Conservation (phyloP, 1,140 invertebrate species). For the Nasonia giraulti region DNA sequence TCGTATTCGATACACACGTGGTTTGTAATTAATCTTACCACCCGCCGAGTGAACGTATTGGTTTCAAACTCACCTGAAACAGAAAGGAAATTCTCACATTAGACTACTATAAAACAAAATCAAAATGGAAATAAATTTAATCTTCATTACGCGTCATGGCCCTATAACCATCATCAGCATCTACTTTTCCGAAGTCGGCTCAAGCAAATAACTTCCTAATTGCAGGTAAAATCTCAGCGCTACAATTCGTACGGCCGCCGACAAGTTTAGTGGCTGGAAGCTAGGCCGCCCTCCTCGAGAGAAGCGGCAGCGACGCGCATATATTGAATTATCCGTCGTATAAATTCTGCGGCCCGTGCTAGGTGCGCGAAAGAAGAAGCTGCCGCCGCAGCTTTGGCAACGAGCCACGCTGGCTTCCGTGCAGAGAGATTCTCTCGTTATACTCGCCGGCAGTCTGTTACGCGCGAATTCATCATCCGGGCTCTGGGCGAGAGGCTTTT, state of each 20-base stretch:
- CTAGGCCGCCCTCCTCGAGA: neutral
- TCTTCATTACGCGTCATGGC: no score
- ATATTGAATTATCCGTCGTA: slow-evolving; percentile 43
- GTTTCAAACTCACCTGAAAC: neutral
- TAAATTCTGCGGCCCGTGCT: slow-evolving; percentile 15
- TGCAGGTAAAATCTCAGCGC: slow-evolving; percentile 16
- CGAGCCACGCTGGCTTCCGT: slow-evolving; percentile 27
- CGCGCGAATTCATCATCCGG: neutral
- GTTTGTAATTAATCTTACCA: neutral
- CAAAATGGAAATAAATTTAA: neutral
- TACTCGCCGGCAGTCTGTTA: slow-evolving; percentile 6
- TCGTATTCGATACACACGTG: no score
- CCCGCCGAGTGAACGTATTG: neutral
- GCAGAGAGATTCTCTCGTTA: slow-evolving; percentile 14
- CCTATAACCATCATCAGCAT: no score
- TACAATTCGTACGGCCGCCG: neutral
- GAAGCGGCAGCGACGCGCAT: neutral
- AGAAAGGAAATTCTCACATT: neutral
- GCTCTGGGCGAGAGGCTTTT: neutral
- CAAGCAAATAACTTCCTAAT: neutral
- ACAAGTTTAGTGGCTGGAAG: slow-evolving; percentile 35
- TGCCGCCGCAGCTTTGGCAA: slow-evolving; percentile 23
- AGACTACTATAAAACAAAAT: neutral
- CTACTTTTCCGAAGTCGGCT: neutral
- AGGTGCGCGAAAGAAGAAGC: slow-evolving; percentile 35